Conservation (phyloP, 2,113 vertebrate species). For the Plotosus lineatus region DNA sequence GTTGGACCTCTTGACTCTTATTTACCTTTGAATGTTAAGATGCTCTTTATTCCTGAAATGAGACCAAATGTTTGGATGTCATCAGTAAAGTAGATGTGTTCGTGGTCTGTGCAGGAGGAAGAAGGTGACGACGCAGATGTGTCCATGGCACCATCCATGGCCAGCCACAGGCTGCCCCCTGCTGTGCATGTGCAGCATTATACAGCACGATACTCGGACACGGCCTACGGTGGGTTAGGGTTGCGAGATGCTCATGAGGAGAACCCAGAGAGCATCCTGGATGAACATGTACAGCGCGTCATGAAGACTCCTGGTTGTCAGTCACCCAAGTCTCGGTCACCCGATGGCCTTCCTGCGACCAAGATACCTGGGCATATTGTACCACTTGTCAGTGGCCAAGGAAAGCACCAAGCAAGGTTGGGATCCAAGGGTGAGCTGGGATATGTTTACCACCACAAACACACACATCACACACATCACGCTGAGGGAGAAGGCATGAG, state of each 20-base stretch:
- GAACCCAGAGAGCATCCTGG: slow-evolving; percentile 94
- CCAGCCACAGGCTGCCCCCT: slow-evolving; percentile 81
- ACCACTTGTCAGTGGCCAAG: slow-evolving; percentile 64
- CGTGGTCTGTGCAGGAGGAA: slow-evolving; percentile 79
- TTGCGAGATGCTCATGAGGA: slow-evolving; percentile 88
- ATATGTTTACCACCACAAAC: slow-evolving; percentile 83
- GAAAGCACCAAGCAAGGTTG: slow-evolving; percentile 78
- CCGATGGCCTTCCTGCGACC: slow-evolving; percentile 70
- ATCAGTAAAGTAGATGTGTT: not conserved
- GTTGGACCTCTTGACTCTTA: not conserved
- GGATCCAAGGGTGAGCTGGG: slow-evolving; percentile 75
- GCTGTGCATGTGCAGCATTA: slow-evolving; percentile 79
- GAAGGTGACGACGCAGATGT: slow-evolving; percentile 85
- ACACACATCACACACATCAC: slow-evolving; percentile 83
- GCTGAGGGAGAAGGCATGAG: slow-evolving; percentile 72
- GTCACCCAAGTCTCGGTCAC: slow-evolving; percentile 87
- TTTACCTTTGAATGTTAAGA: not conserved
- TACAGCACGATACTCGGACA: slow-evolving; percentile 79
- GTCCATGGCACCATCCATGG: slow-evolving; percentile 67
- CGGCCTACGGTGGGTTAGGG: slow-evolving; percentile 71
- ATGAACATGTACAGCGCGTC: slow-evolving; percentile 93
- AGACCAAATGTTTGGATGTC: not conserved
- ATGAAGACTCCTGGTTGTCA: slow-evolving; percentile 95
- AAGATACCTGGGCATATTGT: slow-evolving; percentile 11
- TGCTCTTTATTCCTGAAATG: not conserved